Base-by-base conservation (phyloP, 2,797 vertebrate genomes). In the Sebastes variabilis region DNA sequence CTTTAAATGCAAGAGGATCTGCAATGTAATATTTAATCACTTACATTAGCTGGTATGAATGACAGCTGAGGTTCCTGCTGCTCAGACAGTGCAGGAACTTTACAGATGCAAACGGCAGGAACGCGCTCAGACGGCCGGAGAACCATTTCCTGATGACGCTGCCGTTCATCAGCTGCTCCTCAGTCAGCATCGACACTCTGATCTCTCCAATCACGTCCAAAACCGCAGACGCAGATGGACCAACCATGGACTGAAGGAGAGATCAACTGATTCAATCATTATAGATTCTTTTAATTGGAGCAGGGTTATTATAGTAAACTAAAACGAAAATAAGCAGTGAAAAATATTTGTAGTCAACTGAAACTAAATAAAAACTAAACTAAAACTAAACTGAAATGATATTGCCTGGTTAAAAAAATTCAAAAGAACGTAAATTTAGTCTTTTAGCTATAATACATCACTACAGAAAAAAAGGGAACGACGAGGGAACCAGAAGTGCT, bases 41-140 rank as follows among this genome's bases (percentile, higher is more conserved):
- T 89, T 88, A 96, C 95, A 96, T 89, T 14, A 85, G 85, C 68
- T 95, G 95, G 88, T 94, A 96, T 3, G 93, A 86, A 18, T 77
- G 74, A 75, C 95, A 96, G 93, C 91, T 95, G 83, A 96, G 75
- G 80, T 95, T 95, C 66, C 75, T 92, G 64, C 11, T 42, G 79
- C 72, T 84, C 73, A 96, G 78, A 73, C 95, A 96, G 60, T 14
- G 74, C 66, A 96, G 83, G 34, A 96, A 96, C 2, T 27, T 52
- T 32, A 5, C 64, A 0, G 95, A 95, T 0, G 89, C 87, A 0
- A 16, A 81, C 0, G 94, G 84, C 77, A 96, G 85, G 80, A 96
- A 88, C 3, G 8, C 5, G 0, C 81, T 74, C 60, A 96, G 85
- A 2, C 89, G 89, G 0, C 16, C 2, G 1, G 71, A 78, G 68